A percentile compares a stretch with the other conserved stretches of the same genome.
Evolutionary conservation across 2,113 vertebrate genomes (phyloP).

Genomic region (Salvator merianae): DNA sequence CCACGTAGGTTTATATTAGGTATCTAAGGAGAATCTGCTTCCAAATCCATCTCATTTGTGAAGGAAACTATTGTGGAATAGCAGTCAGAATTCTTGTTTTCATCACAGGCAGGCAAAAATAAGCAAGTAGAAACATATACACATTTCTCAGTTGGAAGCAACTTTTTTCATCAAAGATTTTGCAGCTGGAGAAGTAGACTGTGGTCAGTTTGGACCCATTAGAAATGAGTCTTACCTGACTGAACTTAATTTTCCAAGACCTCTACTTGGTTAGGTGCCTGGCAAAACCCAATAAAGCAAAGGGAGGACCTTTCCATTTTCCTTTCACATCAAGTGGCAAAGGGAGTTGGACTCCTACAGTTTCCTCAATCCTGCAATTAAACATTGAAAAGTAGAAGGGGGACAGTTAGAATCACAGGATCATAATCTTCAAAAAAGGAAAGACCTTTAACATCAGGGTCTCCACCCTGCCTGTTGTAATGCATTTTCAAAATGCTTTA

Average conservation of each 20-base stretch:
- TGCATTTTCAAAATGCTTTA: neutral
- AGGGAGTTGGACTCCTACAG: too few relatives aligned
- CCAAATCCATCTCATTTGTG: neutral
- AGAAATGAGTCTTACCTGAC: too few relatives aligned
- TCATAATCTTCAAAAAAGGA: too few relatives aligned
- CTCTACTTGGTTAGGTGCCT: neutral
- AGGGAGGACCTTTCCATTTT: too few relatives aligned
- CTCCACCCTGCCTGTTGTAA: neutral
- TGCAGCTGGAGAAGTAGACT: neutral
- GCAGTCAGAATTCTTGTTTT: neutral
- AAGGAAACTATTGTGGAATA: neutral
- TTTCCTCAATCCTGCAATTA: too few relatives aligned
- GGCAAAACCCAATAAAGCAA: neutral
- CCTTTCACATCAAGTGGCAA: too few relatives aligned
- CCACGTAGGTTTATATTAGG: neutral
- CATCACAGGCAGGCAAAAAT: neutral
- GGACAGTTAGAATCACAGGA: too few relatives aligned
- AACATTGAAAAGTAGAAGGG: too few relatives aligned
- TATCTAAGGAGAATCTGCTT: too few relatives aligned
- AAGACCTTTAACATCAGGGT: too few relatives aligned
- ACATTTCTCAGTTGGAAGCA: neutral
- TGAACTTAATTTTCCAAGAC: neutral
- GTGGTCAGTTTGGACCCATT: too few relatives aligned
- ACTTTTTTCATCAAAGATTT: neutral
- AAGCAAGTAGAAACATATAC: too few relatives aligned